These are phyloP conservation scores for Ooceraea biroi DNA, from an alignment of 1,140 invertebrate species.

Conservation along the genomic window DNA sequence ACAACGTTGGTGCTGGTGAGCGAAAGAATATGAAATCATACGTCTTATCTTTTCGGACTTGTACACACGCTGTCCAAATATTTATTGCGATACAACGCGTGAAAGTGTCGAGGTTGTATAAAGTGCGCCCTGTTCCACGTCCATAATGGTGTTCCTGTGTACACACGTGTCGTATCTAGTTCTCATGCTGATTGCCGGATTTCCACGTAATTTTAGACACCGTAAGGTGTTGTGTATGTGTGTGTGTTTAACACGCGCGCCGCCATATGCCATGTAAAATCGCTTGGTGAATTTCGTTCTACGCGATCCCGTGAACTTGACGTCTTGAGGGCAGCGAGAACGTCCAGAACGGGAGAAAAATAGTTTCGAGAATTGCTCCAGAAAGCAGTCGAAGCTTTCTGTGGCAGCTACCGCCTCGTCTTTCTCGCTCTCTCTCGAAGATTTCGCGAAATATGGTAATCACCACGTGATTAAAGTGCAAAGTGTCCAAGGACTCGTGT, in stretches of 20 bases:
- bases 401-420: no score
- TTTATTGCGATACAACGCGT: conserved; percentile 40
- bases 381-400: no score
- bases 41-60: conserved; percentile 50
- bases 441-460: no score
- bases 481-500: no score
- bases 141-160: conserved; percentile 63
- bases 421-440: no score
- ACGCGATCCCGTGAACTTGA: not conserved
- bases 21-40: conserved; percentile 33
- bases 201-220: conserved; percentile 49
- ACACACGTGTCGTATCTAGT: conserved; percentile 18
- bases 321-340: not conserved
- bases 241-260: conserved; percentile 20
- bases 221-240: conserved; percentile 4
- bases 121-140: conserved; percentile 18
- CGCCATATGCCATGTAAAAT: conserved; percentile 29
- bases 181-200: conserved; percentile 40
- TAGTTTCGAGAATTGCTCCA: no score
- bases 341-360: not conserved
- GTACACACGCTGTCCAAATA: conserved; percentile 46
- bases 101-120: conserved; percentile 37
- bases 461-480: no score
- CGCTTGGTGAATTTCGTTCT: conserved; percentile 32
- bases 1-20: not conserved